Percentiles rank a stretch among this genome's conserved stretches.
Evolutionary conservation across 2,113 vertebrate species (phyloP).

Genomic region (Cnemophilus loriae): DNA sequence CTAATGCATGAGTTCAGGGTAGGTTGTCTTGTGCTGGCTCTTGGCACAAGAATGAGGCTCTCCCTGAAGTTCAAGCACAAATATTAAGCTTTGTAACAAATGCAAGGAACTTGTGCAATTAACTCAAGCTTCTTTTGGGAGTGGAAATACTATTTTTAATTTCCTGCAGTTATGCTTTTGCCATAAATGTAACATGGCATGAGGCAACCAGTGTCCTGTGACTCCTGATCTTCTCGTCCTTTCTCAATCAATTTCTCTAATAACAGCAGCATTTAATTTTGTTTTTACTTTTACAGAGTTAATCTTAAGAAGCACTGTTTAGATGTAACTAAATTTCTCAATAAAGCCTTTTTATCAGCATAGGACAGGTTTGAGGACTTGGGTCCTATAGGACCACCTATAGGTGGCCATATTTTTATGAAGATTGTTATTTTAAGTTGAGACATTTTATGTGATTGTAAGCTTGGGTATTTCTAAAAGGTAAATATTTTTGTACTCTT

Average conservation of each 20-base stretch:
- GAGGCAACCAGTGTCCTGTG: background rate
- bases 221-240: background rate
- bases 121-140: background rate
- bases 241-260: background rate
- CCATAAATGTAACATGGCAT: background rate
- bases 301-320: background rate
- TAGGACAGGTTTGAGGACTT: background rate
- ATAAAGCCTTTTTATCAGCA: background rate
- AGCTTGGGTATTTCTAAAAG: conserved; percentile 31
- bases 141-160: background rate
- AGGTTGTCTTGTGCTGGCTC: background rate
- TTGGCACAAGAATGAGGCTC: background rate
- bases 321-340: background rate
- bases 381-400: too few species aligned
- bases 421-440: conserved; percentile 21
- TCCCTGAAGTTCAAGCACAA: background rate
- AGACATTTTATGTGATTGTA: background rate
- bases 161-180: background rate
- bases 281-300: background rate
- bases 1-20: background rate
- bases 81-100: background rate
- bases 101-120: conserved; percentile 7
- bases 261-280: background rate
- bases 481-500: conserved; percentile 49
- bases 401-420: background rate